Base-by-base conservation (phyloP, 1,140 invertebrate species). In the Meloidogyne exigua region DNA sequence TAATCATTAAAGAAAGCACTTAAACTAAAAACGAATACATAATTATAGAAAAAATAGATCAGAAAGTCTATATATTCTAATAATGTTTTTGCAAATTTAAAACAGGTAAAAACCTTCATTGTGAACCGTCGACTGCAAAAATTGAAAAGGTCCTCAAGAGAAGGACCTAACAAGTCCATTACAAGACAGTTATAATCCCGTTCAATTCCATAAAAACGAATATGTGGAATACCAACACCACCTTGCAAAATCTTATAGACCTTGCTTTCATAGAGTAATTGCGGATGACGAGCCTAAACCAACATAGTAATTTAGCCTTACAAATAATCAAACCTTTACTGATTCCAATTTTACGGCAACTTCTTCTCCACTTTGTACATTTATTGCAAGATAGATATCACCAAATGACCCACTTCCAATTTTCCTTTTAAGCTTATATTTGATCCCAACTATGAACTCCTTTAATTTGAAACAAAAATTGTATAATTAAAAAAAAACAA, bases 391-490 rank as follows among this genome's bases (percentile, higher is more conserved):
- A 89, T 95, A 98, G 88, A 99, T 98, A 89, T 98, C 96, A 88
- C 96, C 96, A 90, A 99, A 99, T 4, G 95, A 98, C 81, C 96
- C 96, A 88, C 94, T 95, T 88, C 94, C 96, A 87, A 99, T 98
- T 91, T 96, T 96, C 82, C 95, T 91, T 84, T 96, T 92, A 83
- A 99, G 91, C 87, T 94, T 92, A 90, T 98, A 98, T 89, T 95
- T 95, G 83, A 91, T 91, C 84, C 92, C 93, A 84, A 95, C 92
- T 85, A 79, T 66, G 32, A 79, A 79, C 49, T 79, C 77, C 68
- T 79, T 57, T 39, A 3, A 32, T 39, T 39, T 75, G 25, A 57
- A 57, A 57, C n/a, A n/a, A 57, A 57, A n/a, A 57, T n/a, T n/a
- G 21, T 7, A 7, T 57, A n/a, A 39, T 39, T 7, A 32, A 3